Evolutionary conservation across 2,113 vertebrate genomes (phyloP).

Genomic region (Bettongia penicillata): DNA sequence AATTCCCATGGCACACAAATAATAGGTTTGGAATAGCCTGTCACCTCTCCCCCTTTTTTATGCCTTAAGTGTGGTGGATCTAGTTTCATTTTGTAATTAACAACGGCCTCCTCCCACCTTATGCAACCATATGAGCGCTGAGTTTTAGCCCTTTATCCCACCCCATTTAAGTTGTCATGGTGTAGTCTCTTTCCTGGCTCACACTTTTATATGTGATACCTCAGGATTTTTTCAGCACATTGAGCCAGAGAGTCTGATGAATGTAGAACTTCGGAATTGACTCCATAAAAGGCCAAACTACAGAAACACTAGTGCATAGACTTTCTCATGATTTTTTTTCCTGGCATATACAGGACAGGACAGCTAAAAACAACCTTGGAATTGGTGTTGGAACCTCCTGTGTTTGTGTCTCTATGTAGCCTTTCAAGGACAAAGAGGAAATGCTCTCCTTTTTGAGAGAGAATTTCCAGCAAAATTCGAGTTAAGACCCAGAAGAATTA

Average conservation of each 20-base stretch:
- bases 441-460: not conserved
- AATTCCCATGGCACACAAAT: not conserved
- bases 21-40: not conserved
- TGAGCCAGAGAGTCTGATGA: conserved; percentile 12
- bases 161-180: not conserved
- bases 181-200: not conserved
- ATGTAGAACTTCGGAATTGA: conserved; percentile 22
- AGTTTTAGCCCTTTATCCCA: not conserved
- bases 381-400: not conserved
- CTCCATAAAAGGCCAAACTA: not conserved
- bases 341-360: conserved; percentile 13
- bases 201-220: not conserved
- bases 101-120: not conserved
- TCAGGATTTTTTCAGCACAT: not conserved
- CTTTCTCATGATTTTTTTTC: conserved; percentile 31
- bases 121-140: not conserved
- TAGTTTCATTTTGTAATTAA: not conserved
- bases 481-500: not conserved
- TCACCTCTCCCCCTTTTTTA: not conserved
- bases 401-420: conserved; percentile 25
- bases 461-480: not conserved
- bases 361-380: conserved; percentile 28
- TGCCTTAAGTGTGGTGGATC: not conserved
- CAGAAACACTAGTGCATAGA: not conserved
- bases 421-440: not conserved